Percentiles rank a stretch among this genome's conserved stretches.
Conservation (phyloP, 2,113 vertebrate genomes). For the Oxygymnocypris stewartii region DNA sequence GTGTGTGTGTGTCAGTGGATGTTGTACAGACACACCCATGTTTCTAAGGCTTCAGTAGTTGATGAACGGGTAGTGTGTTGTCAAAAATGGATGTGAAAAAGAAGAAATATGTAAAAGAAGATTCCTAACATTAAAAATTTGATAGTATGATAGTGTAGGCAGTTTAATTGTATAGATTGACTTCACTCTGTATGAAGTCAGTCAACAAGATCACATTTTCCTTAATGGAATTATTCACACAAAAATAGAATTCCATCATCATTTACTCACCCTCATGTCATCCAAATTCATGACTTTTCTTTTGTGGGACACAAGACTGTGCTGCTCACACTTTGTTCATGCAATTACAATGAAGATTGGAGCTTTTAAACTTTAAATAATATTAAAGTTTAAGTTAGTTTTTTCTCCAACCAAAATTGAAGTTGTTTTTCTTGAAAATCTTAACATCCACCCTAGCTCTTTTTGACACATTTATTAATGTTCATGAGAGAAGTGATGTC, state of each 20-base stretch:
- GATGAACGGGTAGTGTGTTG: not conserved
- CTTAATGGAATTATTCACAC: not conserved
- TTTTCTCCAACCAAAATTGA: no score
- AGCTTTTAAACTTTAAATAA: not conserved
- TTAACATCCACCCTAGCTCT: not conserved
- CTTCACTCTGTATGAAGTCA: not conserved
- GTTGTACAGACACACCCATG: constrained; percentile 48
- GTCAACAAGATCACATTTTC: not conserved
- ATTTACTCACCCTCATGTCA: not conserved
- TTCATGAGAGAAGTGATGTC: not conserved
- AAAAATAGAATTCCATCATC: not conserved
- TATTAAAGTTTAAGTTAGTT: not conserved
- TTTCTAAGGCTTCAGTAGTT: constrained; percentile 7
- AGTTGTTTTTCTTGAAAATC: not conserved
- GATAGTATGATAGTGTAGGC: not conserved
- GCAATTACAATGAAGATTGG: not conserved
- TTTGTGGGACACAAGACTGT: not conserved
- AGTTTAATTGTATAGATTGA: not conserved
- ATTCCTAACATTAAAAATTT: not conserved
- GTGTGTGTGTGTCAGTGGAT: not conserved
- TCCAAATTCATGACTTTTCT: not conserved
- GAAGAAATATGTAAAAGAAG: not conserved
- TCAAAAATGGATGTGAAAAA: not conserved
- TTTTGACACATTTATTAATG: not conserved
- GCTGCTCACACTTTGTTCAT: not conserved